Base-by-base conservation (phyloP, 2,888 invertebrate species). In the Nomada ruficornis region DNA sequence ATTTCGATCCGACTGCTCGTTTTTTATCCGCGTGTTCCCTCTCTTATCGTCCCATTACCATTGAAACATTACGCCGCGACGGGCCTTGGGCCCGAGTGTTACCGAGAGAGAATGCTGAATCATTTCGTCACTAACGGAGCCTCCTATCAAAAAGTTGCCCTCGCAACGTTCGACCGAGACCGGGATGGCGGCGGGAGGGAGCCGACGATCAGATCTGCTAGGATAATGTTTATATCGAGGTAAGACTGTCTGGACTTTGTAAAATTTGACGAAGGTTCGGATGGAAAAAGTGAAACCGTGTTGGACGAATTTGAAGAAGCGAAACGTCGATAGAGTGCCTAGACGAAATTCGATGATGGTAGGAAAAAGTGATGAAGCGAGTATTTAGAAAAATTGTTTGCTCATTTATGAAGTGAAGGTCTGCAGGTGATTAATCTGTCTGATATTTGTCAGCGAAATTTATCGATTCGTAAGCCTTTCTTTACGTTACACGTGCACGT, bases 101-200 rank as follows among this genome's bases (percentile, higher is more conserved):
- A 64, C 65, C 60, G 55, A 55, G 52, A 42, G 67, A 71, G 47
- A 47, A 72, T 78, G 68, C 80, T 81, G 78, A 77, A 81, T 78
- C 78, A 81, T 78, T 81, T 81, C 73, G 78, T 81, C 80, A 78
- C 80, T 81, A 81, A 78, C 57, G 23, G 78, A 78, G 80, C 64
- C 59, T 69, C 78, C 64, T 64, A 76, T 72, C 63, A 62, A 80
- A 80, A 80, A 69, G 72, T 80, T 77, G 72, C 54, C 23, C 60
- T 47, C 52, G 54, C 20, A 50, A 52, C 29, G 63, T 42, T 71
- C 63, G 71, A 50, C 44, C 23, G 47, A 20, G 63, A 57, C 64
- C 60, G 26, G 29, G 73, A 65, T 73, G 67, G 55, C 62, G 36
- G 55, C 36, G 55, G 23, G 18, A 55, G 15, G 47, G 44, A 18